Conservation (phyloP, 2,888 invertebrate species). For the Tuberolachnus salignus region DNA sequence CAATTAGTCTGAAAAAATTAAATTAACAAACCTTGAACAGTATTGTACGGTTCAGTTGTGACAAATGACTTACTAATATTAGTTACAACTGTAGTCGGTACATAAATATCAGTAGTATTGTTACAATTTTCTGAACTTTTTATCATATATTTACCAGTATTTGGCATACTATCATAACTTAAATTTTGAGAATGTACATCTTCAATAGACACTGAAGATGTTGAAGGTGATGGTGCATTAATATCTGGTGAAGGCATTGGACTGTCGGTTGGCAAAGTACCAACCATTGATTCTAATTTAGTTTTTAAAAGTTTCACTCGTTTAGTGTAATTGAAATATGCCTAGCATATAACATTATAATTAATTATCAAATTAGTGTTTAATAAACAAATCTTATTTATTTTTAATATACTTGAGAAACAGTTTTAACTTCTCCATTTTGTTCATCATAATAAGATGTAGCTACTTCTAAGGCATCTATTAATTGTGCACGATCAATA, state of each 20-base stretch:
- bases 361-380: not conserved
- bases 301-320: slow-evolving; percentile 85
- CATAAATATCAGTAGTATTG: slow-evolving; percentile 21
- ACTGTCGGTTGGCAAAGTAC: slow-evolving; percentile 69
- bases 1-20: not conserved
- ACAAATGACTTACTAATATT: slow-evolving; percentile 13
- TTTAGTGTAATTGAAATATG: slow-evolving; percentile 91
- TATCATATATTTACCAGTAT: slow-evolving; percentile 1
- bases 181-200: slow-evolving; percentile 6
- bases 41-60: slow-evolving; percentile 14
- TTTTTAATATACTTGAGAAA: slow-evolving; percentile 80
- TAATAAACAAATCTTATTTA: not conserved
- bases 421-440: slow-evolving; percentile 91
- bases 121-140: slow-evolving; percentile 19
- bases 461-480: slow-evolving; percentile 79
- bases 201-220: slow-evolving; percentile 63
- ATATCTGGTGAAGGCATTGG: slow-evolving; percentile 76
- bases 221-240: slow-evolving; percentile 77
- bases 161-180: slow-evolving; percentile 8
- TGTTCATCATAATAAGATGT: slow-evolving; percentile 89
- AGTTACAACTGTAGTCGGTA: slow-evolving; percentile 7
- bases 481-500: slow-evolving; percentile 76
- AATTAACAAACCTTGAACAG: slow-evolving; percentile 39
- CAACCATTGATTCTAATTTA: slow-evolving; percentile 81
- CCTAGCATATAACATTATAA: slow-evolving; percentile 67